Conservation (phyloP, 2,113 vertebrate species). For the Epinephelus fuscoguttatus region DNA sequence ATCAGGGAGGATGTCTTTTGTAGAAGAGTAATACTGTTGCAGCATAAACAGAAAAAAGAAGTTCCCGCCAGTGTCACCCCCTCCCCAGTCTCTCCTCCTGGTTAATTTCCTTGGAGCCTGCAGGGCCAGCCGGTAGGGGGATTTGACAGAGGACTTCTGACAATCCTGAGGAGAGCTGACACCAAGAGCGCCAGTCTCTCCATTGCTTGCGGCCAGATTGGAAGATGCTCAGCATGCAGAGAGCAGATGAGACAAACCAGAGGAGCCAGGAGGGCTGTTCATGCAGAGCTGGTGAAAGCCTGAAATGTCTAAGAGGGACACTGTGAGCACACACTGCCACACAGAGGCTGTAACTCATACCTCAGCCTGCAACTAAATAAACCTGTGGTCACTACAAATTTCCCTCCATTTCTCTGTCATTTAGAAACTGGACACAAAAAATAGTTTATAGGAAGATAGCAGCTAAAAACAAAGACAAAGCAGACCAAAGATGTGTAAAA, state of each 20-base stretch:
- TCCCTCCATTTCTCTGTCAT: background rate
- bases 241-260: slow-evolving; percentile 71
- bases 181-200: slow-evolving; percentile 60
- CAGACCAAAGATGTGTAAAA: background rate
- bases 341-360: slow-evolving; percentile 56
- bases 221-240: slow-evolving; percentile 72
- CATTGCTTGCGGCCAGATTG: slow-evolving; percentile 77
- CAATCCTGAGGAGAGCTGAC: slow-evolving; percentile 79
- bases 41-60: slow-evolving; percentile 55
- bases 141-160: slow-evolving; percentile 80
- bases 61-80: slow-evolving; percentile 33
- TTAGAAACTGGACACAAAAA: background rate
- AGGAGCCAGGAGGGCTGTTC: slow-evolving; percentile 63
- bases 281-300: slow-evolving; percentile 53
- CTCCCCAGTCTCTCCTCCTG: slow-evolving; percentile 55
- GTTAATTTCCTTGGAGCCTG: slow-evolving; percentile 76
- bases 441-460: too few relatives aligned
- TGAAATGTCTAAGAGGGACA: slow-evolving; percentile 26
- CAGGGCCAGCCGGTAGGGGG: slow-evolving; percentile 68
- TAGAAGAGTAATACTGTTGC: slow-evolving; percentile 47
- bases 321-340: slow-evolving; percentile 61
- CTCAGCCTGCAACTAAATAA: slow-evolving; percentile 2
- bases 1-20: slow-evolving; percentile 47
- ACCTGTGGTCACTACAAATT: background rate
- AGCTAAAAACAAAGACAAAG: background rate